Evolutionary conservation across 2,797 vertebrate genomes (phyloP), one percentile per base, ranked within the genome.

Genomic region (Xenops minutus): DNA sequence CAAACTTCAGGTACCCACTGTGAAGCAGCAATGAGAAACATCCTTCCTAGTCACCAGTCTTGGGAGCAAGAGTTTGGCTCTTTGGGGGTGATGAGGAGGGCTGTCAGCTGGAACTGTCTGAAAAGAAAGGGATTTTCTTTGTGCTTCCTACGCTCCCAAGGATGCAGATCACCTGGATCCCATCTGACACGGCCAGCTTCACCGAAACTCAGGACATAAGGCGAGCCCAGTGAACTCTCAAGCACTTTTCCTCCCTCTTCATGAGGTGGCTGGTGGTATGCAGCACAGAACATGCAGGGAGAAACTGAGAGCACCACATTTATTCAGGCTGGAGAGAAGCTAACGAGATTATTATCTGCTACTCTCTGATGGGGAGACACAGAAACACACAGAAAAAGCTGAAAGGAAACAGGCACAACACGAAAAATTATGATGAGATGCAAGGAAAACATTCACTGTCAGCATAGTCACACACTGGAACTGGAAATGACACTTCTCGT

Each of bases 171-270:
- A 27, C 58, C n/a, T 1, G 32, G 41, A 32, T 46, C 9, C 20
- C 9, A 9, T 30, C 29, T 16, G 13, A 51, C 20, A 43, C 3
- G 1, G 49, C 18, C 21, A 43, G 10, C 61, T 61, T 56, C 62
- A 78, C 18, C 37, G 52, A 63, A 58, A 39, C 8, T 56, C 43
- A 26, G 52, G 32, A 32, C 20, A 29, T 8, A 34, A 81, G 59
- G 19, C 2, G 3, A 74, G 41, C 7, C 37, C 0, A 0, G 10
- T 43, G 23, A 77, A 34, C 24, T 19, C 79, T 67, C 4, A 2
- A 52, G 46, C 29, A 16, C 48, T 34, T 54, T 18, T 24, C 7
- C 0, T 27, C 6, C 6, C 7, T 7, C 14, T 30, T 59, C 37
- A 39, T 4, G 7, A 48, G 10, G 24, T 27, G 9, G 30, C n/a